These are phyloP conservation scores for Beroe forskalii DNA, from an alignment of 37 sponge, comb jelly and placozoan genomes.

Conservation along the genomic window DNA sequence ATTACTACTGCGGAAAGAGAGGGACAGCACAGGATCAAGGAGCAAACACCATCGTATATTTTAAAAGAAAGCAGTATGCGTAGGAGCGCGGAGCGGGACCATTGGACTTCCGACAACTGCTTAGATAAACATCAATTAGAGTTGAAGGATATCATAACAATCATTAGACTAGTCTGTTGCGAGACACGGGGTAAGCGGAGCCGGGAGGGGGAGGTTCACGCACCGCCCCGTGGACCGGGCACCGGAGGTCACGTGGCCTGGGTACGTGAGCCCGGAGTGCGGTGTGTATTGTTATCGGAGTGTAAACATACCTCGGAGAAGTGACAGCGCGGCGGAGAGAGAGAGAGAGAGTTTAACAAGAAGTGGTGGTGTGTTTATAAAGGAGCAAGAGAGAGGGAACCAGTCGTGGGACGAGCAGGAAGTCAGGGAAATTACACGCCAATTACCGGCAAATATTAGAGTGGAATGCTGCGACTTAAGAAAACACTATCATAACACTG, in stretches of 20 bases:
- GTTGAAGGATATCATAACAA: conserved; percentile 4
- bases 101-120: background rate
- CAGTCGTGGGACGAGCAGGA: too few species aligned
- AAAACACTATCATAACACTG: too few species aligned
- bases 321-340: too few species aligned
- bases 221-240: background rate
- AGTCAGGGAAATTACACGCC: too few species aligned
- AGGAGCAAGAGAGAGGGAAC: too few species aligned
- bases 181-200: too few species aligned
- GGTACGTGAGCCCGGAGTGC: background rate
- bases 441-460: too few species aligned
- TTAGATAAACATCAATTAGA: conserved; percentile 14
- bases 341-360: too few species aligned
- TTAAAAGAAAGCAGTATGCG: background rate
- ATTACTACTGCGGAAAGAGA: too few species aligned
- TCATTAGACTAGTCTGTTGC: background rate
- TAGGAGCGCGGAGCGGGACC: background rate
- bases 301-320: background rate
- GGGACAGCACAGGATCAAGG: too few species aligned
- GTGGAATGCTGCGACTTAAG: too few species aligned
- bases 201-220: background rate
- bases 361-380: too few species aligned
- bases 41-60: background rate
- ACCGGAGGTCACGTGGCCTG: background rate
- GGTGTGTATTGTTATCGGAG: background rate